Base-by-base conservation (phyloP, 2,113 vertebrate genomes). In the Chlamydotis undulata region DNA sequence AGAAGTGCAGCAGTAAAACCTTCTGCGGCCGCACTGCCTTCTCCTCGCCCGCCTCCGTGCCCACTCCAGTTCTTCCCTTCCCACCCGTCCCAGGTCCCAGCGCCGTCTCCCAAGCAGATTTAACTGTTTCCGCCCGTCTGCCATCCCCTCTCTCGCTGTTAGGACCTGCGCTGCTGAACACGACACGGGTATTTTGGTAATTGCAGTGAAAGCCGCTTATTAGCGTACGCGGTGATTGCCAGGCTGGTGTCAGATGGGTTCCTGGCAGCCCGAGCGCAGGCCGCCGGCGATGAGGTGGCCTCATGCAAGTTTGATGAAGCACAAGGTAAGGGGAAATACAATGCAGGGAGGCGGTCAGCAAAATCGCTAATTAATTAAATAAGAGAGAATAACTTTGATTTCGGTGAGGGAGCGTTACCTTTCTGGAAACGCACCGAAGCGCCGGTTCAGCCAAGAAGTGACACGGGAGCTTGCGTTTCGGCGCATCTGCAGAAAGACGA, bases 261-360 rank as follows among this genome's bases (percentile, higher is more conserved):
- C 82, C 79, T 75, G n/a, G 83, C 87, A 97, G 55, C 50, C 73
- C 8, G 23, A 53, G 88, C 64, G 28, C 33, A 73, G 82, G 71
- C 33, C 75, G 45, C 43, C 35, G 24, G 33, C 25, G 56, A 67
- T 37, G 71, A 87, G 47, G 60, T 25, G 60, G 70, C 73, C 61
- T 93, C 87, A 77, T 97, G 80, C 79, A 97, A 84, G 78, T 93
- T 96, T 96, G 95, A 97, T 92, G 90, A 96, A 79, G 87, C 87
- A 64, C 89, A 76, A 96, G 96, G 85, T 90, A 96, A 97, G 64
- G 56, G 47, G 88, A 91, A 94, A 87, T 61, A 80, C 80, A 78
- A 70, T 63, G 53, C 24, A 79, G 78, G 71, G 97, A 94, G 50
- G 60, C 92, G 95, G 85, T 94, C 94, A 96, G 74, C 64, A 75